phyloP scores from a whole-genome alignment of 2,113 vertebrate genomes.

The Rhinichthys klamathensis region DNA sequence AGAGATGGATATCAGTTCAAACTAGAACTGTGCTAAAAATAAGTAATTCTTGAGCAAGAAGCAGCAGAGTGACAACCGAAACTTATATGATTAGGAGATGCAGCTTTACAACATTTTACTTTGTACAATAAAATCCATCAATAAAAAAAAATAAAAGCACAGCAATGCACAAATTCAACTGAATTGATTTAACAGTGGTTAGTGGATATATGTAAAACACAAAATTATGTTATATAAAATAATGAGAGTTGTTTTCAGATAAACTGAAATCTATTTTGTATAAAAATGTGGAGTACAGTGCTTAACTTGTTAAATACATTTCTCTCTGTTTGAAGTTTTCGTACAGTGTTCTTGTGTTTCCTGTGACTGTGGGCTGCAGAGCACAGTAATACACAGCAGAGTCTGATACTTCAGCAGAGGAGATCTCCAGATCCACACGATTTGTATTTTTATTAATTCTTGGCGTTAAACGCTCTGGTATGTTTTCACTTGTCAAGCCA shows the following conservation, averaged over 20 bases:
- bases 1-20: background rate
- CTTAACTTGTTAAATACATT: too few relatives aligned
- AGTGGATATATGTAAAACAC: background rate
- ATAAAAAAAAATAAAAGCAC: background rate
- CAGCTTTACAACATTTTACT: background rate
- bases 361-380: constrained; percentile 34
- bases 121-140: background rate
- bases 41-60: background rate
- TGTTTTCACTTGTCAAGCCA: background rate
- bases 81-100: background rate
- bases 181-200: background rate
- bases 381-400: constrained; percentile 37
- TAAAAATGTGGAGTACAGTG: too few relatives aligned
- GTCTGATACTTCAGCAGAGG: background rate
- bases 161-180: background rate
- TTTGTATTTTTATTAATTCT: background rate
- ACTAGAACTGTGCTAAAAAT: background rate
- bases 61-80: background rate
- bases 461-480: background rate
- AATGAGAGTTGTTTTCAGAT: background rate
- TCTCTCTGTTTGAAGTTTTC: constrained; percentile 31
- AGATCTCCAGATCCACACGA: constrained; percentile 20
- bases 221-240: background rate
- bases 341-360: constrained; percentile 11
- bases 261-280: background rate